A percentile compares a stretch with the other conserved stretches of the same genome.
Evolutionary conservation across 2,797 vertebrate species (phyloP).

Genomic region (Neosilurus hyrtlii): DNA sequence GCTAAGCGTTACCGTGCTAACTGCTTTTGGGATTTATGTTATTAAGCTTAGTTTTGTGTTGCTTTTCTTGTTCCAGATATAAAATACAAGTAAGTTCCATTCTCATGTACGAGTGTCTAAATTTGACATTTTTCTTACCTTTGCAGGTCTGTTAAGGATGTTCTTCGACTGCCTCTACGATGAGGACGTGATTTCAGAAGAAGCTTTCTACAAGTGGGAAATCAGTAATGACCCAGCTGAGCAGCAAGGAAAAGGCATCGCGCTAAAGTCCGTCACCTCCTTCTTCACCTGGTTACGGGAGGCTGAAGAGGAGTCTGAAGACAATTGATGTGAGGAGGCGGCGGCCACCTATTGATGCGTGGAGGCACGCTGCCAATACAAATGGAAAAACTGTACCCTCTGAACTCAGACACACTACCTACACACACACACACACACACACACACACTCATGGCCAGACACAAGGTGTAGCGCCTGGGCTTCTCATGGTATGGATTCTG

Average conservation of each 20-base stretch:
- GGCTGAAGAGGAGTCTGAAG: conserved; percentile 96
- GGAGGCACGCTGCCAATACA: conserved; percentile 75
- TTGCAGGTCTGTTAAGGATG: conserved; percentile 91
- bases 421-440: conserved; percentile 65
- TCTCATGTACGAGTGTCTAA: no score
- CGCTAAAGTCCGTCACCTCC: conserved; percentile 91
- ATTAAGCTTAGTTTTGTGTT: no score
- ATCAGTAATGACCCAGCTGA: conserved; percentile 92
- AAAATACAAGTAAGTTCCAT: no score
- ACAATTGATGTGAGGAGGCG: conserved; percentile 86
- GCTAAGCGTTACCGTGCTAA: no score
- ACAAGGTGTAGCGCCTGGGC: conserved; percentile 68
- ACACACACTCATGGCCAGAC: conserved; percentile 72
- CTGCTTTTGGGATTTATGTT: no score
- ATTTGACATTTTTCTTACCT: not conserved
- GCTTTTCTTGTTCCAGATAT: no score
- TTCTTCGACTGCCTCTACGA: conserved; percentile 98
- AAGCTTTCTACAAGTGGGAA: conserved; percentile 98
- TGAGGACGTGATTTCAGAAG: conserved; percentile 96
- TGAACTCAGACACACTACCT: conserved; percentile 54
- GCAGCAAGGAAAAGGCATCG: conserved; percentile 91
- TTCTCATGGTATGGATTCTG: conserved; percentile 77
- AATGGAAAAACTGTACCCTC: conserved; percentile 65
- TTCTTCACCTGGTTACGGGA: conserved; percentile 98
- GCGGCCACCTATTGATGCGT: conserved; percentile 79